Conservation (phyloP, 2,797 vertebrate genomes). For the Sebastes minor region DNA sequence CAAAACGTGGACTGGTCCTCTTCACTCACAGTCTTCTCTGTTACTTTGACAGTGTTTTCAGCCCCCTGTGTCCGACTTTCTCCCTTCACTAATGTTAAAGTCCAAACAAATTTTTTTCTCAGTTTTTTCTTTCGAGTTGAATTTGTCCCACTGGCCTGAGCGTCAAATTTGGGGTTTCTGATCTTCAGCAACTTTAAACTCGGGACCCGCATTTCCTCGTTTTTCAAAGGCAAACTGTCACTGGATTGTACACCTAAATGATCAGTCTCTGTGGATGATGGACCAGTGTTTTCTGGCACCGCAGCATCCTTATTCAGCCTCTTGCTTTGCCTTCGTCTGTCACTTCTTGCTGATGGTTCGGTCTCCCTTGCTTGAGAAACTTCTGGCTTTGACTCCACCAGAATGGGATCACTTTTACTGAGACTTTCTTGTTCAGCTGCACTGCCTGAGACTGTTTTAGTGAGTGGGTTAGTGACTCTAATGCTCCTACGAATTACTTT, state of each 20-base stretch:
- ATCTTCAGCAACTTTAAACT: conserved; percentile 80
- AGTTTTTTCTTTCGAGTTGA: conserved; percentile 79
- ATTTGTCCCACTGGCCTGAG: conserved; percentile 56
- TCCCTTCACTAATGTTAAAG: conserved; percentile 78
- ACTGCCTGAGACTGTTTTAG: conserved; percentile 42
- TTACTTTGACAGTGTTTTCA: conserved; percentile 54
- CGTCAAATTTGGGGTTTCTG: conserved; percentile 81
- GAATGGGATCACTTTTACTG: conserved; percentile 46
- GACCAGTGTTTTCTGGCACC: conserved; percentile 52
- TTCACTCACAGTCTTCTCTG: conserved; percentile 48
- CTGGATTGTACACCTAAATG: conserved; percentile 37
- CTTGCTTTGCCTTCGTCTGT: conserved; percentile 77
- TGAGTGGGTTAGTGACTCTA: conserved; percentile 61
- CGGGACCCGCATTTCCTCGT: conserved; percentile 71
- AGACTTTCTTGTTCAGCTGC: conserved; percentile 58
- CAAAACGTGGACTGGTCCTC: conserved; percentile 31
- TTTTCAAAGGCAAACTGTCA: conserved; percentile 57
- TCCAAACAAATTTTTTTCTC: conserved; percentile 84
- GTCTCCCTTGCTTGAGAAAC: conserved; percentile 56
- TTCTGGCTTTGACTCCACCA: conserved; percentile 62
- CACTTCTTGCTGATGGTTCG: conserved; percentile 57
- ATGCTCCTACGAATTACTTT: conserved; percentile 70
- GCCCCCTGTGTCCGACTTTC: conserved; percentile 46
- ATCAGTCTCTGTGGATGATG: conserved; percentile 42
- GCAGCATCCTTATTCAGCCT: conserved; percentile 74